Evolutionary conservation across 2,888 invertebrate genomes (phyloP).

Genomic region (Polia nebulosa): DNA sequence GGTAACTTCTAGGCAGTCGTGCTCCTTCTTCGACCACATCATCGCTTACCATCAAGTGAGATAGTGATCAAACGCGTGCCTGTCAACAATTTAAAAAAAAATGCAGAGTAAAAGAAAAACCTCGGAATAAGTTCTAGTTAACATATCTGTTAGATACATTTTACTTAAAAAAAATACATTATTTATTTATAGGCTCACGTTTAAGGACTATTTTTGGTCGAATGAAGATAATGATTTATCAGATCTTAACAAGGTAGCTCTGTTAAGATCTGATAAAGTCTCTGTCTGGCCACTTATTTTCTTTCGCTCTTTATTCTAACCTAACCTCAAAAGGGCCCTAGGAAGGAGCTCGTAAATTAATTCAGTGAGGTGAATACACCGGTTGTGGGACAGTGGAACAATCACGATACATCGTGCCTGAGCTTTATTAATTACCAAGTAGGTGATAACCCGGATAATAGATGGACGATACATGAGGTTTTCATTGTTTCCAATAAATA

Average conservation of each 20-base stretch:
- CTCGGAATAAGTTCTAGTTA: no score
- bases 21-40: no score
- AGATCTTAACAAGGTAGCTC: neutral
- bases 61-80: no score
- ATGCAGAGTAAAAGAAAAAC: no score
- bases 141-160: no score
- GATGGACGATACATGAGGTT: neutral
- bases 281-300: constrained; percentile 10
- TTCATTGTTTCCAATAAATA: neutral
- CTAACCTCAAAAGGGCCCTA: constrained; percentile 33
- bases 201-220: no score
- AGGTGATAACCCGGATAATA: constrained; percentile 33
- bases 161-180: no score
- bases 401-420: constrained; percentile 36
- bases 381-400: constrained; percentile 55
- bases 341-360: constrained; percentile 51
- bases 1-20: no score
- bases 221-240: neutral
- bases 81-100: no score
- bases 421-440: constrained; percentile 54
- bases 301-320: constrained; percentile 28
- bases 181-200: no score
- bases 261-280: no score
- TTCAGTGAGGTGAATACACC: constrained; percentile 60
- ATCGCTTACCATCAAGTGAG: no score